phyloP scores from a whole-genome alignment of 2,888 invertebrate genomes.

The Melieria omissa region DNA sequence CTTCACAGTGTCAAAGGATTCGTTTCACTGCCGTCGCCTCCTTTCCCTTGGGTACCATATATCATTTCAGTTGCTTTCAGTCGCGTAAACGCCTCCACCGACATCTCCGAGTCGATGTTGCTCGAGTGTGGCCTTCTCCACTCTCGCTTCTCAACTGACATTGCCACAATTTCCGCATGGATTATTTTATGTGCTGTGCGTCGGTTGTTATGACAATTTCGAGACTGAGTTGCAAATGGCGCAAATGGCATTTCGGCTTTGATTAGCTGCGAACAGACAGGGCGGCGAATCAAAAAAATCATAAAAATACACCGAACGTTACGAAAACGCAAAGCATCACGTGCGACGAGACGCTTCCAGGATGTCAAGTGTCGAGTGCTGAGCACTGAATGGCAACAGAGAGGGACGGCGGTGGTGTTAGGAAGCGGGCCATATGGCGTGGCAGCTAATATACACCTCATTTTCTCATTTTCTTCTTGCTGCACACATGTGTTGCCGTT shows the following conservation, averaged over 20 bases:
- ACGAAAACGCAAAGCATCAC: not conserved
- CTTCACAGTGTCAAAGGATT: conserved; percentile 3
- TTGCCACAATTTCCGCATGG: conserved; percentile 32
- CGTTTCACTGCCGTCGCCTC: not conserved
- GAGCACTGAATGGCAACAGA: not conserved
- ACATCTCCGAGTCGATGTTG: too few relatives aligned
- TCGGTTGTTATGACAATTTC: conserved; percentile 40
- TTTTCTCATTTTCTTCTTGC: not conserved
- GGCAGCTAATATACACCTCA: conserved; percentile 34
- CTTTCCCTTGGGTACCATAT: not conserved
- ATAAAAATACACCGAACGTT: not conserved
- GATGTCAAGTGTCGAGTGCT: not conserved
- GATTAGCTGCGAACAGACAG: conserved; percentile 36
- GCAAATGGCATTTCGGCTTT: conserved; percentile 37
- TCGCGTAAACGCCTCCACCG: too few relatives aligned
- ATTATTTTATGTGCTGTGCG: conserved; percentile 38
- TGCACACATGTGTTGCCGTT: too few relatives aligned
- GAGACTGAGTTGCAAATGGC: conserved; percentile 23
- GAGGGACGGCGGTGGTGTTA: not conserved
- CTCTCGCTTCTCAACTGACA: too few relatives aligned
- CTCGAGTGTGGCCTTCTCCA: too few relatives aligned
- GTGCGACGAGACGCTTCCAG: not conserved
- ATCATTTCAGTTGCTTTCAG: not conserved
- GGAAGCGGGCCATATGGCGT: conserved; percentile 2
- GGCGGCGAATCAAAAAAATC: conserved; percentile 2